Percentiles rank a stretch among this genome's conserved stretches.
Conservation (phyloP, 2,888 invertebrate species). For the Dorcus hopei region DNA sequence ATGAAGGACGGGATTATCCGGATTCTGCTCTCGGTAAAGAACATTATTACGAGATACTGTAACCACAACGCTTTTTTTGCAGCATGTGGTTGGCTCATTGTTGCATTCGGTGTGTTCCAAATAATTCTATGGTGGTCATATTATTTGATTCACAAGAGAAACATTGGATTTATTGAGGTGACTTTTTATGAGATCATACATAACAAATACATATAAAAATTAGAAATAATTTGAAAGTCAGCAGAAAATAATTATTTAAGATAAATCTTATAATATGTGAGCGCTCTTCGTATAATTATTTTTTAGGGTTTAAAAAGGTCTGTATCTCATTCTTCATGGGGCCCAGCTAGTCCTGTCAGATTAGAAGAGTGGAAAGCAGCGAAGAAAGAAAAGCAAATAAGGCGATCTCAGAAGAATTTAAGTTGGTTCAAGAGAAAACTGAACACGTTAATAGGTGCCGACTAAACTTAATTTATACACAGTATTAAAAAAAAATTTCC, state of each 20-base stretch:
- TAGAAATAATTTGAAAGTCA: too few species aligned
- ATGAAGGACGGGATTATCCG: conserved; percentile 61
- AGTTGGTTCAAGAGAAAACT: conserved; percentile 19
- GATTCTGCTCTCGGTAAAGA: conserved; percentile 59
- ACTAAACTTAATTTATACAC: neutral
- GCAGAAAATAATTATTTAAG: too few species aligned
- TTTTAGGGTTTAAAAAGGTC: conserved; percentile 39
- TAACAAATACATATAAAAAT: too few species aligned
- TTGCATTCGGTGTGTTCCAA: conserved; percentile 51
- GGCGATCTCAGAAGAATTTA: conserved; percentile 7
- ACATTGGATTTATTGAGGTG: conserved; percentile 36
- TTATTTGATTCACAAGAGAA: conserved; percentile 36
- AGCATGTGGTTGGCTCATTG: conserved; percentile 55
- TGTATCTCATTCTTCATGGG: conserved; percentile 45
- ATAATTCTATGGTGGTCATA: conserved; percentile 51
- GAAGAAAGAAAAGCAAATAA: conserved; percentile 31
- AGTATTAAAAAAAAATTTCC: neutral
- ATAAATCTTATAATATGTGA: neutral
- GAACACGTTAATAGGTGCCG: conserved; percentile 14
- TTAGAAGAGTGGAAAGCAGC: conserved; percentile 45
- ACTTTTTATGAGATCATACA: neutral
- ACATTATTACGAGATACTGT: conserved; percentile 18
- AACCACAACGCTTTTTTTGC: conserved; percentile 18
- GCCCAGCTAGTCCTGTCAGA: conserved; percentile 40
- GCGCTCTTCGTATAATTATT: neutral